Evolutionary conservation across 2,797 vertebrate genomes (phyloP).

Genomic region (Sarcophilus harrisii): DNA sequence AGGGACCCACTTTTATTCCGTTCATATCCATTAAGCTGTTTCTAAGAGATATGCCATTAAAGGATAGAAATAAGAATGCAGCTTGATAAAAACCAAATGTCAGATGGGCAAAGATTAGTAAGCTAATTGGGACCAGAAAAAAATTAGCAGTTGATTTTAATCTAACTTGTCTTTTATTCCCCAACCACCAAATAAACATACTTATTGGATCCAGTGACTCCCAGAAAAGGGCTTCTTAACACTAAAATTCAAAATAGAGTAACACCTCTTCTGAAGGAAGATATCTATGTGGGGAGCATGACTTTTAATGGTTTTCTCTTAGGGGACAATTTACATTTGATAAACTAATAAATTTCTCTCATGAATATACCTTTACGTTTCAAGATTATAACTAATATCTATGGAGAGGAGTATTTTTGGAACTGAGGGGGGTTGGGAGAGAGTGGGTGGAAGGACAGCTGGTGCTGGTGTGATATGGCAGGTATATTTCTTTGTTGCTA

Average conservation of each 20-base stretch:
- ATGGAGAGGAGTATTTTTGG: constrained; percentile 10
- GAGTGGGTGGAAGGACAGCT: background rate
- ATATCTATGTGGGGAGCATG: background rate
- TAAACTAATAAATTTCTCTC: constrained; percentile 40
- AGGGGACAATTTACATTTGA: constrained; percentile 29
- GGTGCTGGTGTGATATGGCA: background rate
- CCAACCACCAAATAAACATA: constrained; percentile 23
- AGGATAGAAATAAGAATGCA: constrained; percentile 28
- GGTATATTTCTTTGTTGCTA: background rate
- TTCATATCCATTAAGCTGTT: constrained; percentile 31
- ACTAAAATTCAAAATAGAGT: constrained; percentile 34
- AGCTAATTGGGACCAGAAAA: constrained; percentile 48
- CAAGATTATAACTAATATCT: constrained; percentile 9
- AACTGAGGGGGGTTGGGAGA: background rate
- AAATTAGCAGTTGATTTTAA: constrained; percentile 55
- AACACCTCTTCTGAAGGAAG: constrained; percentile 41
- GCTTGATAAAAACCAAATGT: constrained; percentile 51
- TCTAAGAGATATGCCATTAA: constrained; percentile 41
- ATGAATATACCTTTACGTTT: constrained; percentile 14
- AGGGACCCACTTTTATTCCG: constrained; percentile 51
- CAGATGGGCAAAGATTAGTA: constrained; percentile 23
- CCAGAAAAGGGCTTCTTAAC: background rate
- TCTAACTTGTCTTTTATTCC: constrained; percentile 55
- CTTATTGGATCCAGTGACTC: background rate
- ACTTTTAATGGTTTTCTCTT: constrained; percentile 34